These are phyloP conservation scores for Oxyruncus cristatus DNA, from an alignment of 2,113 vertebrate species.

Conservation along the genomic window DNA sequence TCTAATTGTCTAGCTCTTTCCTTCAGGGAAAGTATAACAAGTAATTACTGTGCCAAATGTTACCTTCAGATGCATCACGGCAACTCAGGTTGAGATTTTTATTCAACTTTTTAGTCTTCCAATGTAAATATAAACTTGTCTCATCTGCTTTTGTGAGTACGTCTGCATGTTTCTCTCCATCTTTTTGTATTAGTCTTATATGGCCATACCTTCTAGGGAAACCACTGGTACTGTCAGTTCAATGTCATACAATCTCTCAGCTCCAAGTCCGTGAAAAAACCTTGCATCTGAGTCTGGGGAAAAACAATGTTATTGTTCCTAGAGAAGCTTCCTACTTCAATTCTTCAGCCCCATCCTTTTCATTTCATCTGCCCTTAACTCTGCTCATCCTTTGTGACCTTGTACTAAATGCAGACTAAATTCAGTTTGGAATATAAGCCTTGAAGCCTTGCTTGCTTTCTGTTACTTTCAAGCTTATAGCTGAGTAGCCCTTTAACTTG, in stretches of 20 bases:
- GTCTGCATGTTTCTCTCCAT: not conserved
- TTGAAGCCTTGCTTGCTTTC: not conserved
- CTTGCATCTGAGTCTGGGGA: not conserved
- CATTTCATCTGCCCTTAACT: not conserved
- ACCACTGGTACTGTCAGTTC: not conserved
- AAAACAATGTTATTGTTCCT: not conserved
- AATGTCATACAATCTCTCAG: not conserved
- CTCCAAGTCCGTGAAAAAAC: not conserved
- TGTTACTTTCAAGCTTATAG: not conserved
- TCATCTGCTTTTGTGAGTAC: not conserved
- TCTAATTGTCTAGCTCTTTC: not conserved
- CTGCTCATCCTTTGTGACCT: not conserved
- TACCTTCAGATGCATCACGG: not conserved
- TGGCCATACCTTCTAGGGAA: not conserved
- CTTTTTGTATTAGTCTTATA: not conserved
- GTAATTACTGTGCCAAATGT: not conserved
- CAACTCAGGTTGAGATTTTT: not conserved
- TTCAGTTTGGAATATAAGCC: not conserved
- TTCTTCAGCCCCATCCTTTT: not conserved
- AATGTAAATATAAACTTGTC: not conserved
- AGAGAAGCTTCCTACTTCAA: not conserved
- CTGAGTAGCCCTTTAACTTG: not conserved
- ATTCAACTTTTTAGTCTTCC: not conserved
- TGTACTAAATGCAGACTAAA: not conserved
- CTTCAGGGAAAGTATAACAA: not conserved